phyloP scores from a whole-genome alignment of 1,140 invertebrate genomes.

The Wiebesia pumilae region DNA sequence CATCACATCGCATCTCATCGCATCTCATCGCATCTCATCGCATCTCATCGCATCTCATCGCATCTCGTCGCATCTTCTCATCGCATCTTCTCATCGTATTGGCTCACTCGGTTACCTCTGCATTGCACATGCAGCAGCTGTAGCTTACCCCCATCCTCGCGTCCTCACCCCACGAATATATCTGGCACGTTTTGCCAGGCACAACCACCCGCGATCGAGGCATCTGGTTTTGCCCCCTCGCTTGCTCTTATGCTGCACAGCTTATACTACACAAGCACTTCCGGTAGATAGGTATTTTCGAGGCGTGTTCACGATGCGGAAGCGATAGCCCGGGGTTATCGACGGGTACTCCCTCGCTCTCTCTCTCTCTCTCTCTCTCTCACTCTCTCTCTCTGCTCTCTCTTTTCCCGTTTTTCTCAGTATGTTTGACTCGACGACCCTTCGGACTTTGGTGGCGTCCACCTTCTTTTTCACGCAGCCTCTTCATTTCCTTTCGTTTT shows the following conservation, averaged over 20 bases:
- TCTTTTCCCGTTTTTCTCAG: not conserved
- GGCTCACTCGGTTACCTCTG: slow-evolving; percentile 39
- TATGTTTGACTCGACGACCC: slow-evolving; percentile 36
- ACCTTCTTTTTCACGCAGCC: not conserved
- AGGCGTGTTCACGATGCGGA: slow-evolving; percentile 55
- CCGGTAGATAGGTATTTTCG: slow-evolving; percentile 56
- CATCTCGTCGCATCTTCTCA: no score
- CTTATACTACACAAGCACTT: slow-evolving; percentile 51
- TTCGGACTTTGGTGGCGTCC: slow-evolving; percentile 34
- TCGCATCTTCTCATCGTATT: slow-evolving; percentile 6
- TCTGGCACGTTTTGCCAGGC: slow-evolving; percentile 42
- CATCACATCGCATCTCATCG: no score
- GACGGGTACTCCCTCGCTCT: slow-evolving; percentile 21
- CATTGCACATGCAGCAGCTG: slow-evolving; percentile 10
- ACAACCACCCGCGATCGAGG: slow-evolving; percentile 37
- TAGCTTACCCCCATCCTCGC: not conserved
- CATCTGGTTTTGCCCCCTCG: slow-evolving; percentile 38
- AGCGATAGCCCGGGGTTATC: slow-evolving; percentile 52
- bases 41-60: not conserved
- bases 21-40: no score
- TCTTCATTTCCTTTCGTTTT: slow-evolving; percentile 45
- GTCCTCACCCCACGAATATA: not conserved
- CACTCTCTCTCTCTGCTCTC: not conserved
- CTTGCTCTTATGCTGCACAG: not conserved
- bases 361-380: slow-evolving; percentile 28